A percentile compares a stretch with the other conserved stretches of the same genome.
Evolutionary conservation across 2,888 invertebrate species (phyloP).

Genomic region (Altica lythri): DNA sequence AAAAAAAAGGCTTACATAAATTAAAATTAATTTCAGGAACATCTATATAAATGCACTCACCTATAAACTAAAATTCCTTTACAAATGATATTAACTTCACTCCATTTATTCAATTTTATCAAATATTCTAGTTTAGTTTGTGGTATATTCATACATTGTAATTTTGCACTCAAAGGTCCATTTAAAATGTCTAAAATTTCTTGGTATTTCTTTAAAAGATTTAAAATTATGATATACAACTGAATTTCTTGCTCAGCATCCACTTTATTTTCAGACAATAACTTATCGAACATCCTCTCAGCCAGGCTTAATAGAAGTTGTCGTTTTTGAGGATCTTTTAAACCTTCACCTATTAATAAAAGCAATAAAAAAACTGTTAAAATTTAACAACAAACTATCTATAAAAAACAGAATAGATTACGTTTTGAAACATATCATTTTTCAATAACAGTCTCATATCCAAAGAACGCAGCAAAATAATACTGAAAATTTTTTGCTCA

Average conservation of each 20-base stretch:
- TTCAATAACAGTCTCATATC: no score
- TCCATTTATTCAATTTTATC: slow-evolving; percentile 75
- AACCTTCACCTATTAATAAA: slow-evolving; percentile 46
- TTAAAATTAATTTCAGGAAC: no score
- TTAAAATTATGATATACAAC: slow-evolving; percentile 85
- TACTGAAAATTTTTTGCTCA: no score
- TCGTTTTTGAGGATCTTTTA: slow-evolving; percentile 62
- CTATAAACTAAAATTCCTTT: slow-evolving; percentile 75
- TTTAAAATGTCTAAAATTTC: slow-evolving; percentile 83
- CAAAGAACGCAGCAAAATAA: no score
- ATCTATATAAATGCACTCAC: no score
- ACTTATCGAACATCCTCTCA: slow-evolving; percentile 91
- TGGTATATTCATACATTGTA: slow-evolving; percentile 70
- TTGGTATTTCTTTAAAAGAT: slow-evolving; percentile 78
- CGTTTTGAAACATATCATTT: no score
- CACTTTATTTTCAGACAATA: slow-evolving; percentile 83
- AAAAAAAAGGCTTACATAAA: no score
- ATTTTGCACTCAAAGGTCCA: slow-evolving; percentile 70
- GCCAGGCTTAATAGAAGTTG: slow-evolving; percentile 83
- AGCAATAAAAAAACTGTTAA: no score
- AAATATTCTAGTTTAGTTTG: slow-evolving; percentile 76
- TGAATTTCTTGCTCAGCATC: slow-evolving; percentile 94
- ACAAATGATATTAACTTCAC: slow-evolving; percentile 72
- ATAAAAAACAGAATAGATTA: no score
- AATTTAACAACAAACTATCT: no score